phyloP scores from a whole-genome alignment of 1,140 invertebrate genomes.

The Batillaria attramentaria region DNA sequence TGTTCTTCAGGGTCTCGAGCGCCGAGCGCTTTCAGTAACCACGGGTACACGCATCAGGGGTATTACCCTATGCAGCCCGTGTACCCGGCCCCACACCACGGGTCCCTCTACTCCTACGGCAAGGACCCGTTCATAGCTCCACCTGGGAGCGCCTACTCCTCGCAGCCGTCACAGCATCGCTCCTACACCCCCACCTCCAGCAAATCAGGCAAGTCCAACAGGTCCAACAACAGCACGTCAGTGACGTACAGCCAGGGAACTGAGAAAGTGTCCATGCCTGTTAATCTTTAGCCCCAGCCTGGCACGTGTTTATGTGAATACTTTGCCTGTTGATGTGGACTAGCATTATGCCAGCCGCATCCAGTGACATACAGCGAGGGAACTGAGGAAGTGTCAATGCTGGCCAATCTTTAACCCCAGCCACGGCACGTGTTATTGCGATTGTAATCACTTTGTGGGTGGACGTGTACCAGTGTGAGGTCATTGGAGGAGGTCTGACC shows the following conservation, averaged over 20 bases:
- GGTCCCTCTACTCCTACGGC: conserved; percentile 46
- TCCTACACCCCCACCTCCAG: conserved; percentile 65
- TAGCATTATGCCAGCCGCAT: neutral
- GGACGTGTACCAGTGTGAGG: too few species aligned
- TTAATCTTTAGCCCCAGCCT: conserved; percentile 54
- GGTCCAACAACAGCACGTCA: conserved; percentile 62
- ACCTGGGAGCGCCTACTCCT: conserved; percentile 37
- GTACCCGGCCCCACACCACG: conserved; percentile 40
- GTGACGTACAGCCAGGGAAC: conserved; percentile 63
- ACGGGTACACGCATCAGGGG: conserved; percentile 58
- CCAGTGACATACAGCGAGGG: neutral
- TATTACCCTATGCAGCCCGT: conserved; percentile 66
- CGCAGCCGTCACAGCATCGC: conserved; percentile 53
- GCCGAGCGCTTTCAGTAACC: conserved; percentile 53
- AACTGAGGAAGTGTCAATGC: neutral
- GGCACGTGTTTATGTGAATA: too few species aligned
- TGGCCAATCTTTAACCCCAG: neutral
- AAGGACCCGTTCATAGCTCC: conserved; percentile 31
- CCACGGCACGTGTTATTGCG: neutral
- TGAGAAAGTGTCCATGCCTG: conserved; percentile 60
- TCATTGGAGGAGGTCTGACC: too few species aligned
- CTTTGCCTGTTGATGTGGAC: too few species aligned
- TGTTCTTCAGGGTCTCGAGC: conserved; percentile 44
- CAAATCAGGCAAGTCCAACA: conserved; percentile 61
- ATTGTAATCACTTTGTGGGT: too few species aligned